Base-by-base conservation (phyloP, 2,888 invertebrate species). In the Caenorhabditis sinica region DNA sequence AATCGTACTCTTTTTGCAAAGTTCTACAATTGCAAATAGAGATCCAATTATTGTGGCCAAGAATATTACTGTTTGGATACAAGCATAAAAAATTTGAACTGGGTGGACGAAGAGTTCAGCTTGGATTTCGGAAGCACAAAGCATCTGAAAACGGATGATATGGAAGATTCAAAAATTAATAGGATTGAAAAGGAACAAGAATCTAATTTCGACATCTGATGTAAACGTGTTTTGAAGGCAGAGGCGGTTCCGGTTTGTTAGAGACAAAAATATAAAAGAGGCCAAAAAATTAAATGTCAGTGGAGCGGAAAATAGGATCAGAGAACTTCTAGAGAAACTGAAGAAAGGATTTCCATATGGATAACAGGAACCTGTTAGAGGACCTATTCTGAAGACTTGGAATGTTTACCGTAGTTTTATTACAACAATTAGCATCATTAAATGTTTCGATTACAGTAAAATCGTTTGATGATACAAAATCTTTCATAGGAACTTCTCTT, bases 81-180 rank as follows among this genome's bases (percentile, higher is more conserved):
- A 20, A 28, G 80, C 65, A 66, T 80, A 80, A 33, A 80, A 20
- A 8, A 80, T 25, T 58, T 72, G 80, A 20, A 72, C 58, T 15
- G 72, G 36, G 15, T 72, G 72, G 8, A 66, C 66, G 72, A 33
- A 80, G 53, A 72, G 33, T 17, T 45, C 17, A n/a, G 23, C 58
- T 58, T 80, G 80, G 17, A 66, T 58, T 53, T 72, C 66, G 17
- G 71, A 53, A 1, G 80, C 80, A 49, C 80, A 80, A 23, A 23
- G n/a, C 80, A 80, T 80, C 80, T 80, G 80, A 33, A 71, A 79
- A 20, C 20, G 11, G 6, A 30, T n/a, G 51, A 51, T 20, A 28
- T 0, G 1, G 15, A 17, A 56, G 33, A 33, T 33, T 60, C n/a
- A n/a, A 8, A 30, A 33, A 58, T 11, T 25, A 13, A 30, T 30